Evolutionary conservation across 2,888 invertebrate genomes (phyloP), one percentile per base, ranked within the genome.

Genomic region (Pandemis heparana): DNA sequence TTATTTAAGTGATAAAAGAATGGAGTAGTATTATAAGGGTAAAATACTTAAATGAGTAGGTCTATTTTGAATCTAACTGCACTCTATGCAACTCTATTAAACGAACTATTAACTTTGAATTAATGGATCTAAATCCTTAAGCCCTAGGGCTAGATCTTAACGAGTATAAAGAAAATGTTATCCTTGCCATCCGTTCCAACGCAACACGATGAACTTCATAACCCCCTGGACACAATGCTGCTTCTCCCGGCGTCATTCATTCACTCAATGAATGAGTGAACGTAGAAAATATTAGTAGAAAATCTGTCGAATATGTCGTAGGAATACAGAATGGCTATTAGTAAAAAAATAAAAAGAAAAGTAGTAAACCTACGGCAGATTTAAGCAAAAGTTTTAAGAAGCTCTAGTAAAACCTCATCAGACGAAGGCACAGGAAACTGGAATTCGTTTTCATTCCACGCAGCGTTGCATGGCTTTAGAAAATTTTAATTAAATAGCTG

Each of bases 161-260:
- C 7, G 41, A 9, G 41, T 41, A 56, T 56, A 63, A 63, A 18
- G 14, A 61, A 67, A 53, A 46, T 16, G 62, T 53, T 53, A 53
- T 59, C 78, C 82, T 80, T 84, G 87, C 91, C 92, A 92, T 92
- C 92, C 92, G 23, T 90, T 90, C 85, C 86, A 87, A 89, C 90
- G 53, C 53, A 18, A 86, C 87, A 85, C 85, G 85, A 87, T 85
- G 84, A 81, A 85, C 87, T 89, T 90, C 89, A 88, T 85, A 32
- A 87, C 91, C 85, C 88, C 89, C 90, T 89, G 89, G 88, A 89
- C 80, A 89, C 80, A 86, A 81, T 90, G 63, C 68, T 73, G 68
- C 73, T 73, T 73, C 73, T 69, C 63, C 46, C 46, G 62, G 38
- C 63, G 64, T 9, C 8, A 71, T 39, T 9, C 70, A 16, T 53